Conservation (phyloP, 2,113 vertebrate genomes). For the Laticauda colubrina region DNA sequence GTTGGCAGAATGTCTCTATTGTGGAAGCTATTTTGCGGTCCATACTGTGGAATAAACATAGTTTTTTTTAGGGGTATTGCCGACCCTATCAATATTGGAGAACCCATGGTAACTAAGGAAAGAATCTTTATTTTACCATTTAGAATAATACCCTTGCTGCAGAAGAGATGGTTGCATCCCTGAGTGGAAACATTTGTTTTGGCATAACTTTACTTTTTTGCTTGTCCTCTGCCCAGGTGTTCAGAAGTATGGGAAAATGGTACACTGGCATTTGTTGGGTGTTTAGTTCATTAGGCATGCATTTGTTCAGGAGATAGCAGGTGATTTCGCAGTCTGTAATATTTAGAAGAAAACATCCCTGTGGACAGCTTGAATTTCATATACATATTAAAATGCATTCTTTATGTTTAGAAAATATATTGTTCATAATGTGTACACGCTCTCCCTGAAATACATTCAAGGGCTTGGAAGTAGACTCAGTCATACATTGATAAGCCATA, state of each 20-base stretch:
- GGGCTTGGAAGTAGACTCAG: background rate
- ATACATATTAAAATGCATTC: background rate
- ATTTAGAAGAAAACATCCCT: background rate
- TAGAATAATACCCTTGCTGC: background rate
- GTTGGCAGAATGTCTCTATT: background rate
- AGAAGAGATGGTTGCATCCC: background rate
- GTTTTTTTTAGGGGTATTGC: background rate
- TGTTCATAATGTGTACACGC: background rate
- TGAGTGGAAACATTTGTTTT: background rate
- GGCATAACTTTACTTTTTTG: background rate
- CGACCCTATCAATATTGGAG: background rate
- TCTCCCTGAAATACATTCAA: background rate
- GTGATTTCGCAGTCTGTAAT: background rate
- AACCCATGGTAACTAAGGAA: background rate
- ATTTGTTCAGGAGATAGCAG: background rate
- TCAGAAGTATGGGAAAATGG: background rate
- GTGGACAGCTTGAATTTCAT: background rate
- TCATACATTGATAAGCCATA: background rate
- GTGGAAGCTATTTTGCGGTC: background rate
- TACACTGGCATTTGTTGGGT: background rate
- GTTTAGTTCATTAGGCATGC: background rate
- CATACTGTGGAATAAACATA: background rate
- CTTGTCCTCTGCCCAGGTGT: background rate
- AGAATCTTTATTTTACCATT: background rate
- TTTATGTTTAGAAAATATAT: background rate